A percentile compares a stretch with the other conserved stretches of the same genome.
Evolutionary conservation across 2,797 vertebrate genomes (phyloP).

Genomic region (Pantherophis vulpinus): DNA sequence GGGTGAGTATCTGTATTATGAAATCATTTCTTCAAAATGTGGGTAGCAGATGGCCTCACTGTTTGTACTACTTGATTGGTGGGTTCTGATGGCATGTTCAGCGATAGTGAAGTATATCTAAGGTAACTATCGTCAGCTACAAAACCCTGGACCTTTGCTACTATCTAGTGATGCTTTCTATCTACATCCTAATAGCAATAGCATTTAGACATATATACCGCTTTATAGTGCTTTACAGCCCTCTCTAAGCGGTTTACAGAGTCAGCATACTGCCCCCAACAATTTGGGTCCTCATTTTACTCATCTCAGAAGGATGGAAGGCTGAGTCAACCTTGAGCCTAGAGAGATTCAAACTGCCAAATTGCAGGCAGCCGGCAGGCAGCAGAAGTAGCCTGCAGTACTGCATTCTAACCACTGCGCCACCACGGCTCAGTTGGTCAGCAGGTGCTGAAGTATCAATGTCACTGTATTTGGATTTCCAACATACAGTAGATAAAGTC

Average conservation of each 20-base stretch:
- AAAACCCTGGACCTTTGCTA: not conserved
- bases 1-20: not conserved
- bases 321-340: no score
- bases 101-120: not conserved
- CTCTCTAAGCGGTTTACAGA: no score
- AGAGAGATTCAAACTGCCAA: no score
- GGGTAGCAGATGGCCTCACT: not conserved
- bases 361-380: no score
- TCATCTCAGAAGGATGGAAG: no score
- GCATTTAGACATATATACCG: no score
- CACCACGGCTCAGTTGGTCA: not conserved
- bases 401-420: no score
- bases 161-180: not conserved
- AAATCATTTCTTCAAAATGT: not conserved
- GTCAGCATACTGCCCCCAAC: no score
- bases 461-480: not conserved
- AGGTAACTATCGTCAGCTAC: not conserved
- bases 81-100: not conserved
- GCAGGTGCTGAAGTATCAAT: not conserved
- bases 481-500: not conserved
- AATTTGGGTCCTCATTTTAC: no score
- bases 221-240: no score
- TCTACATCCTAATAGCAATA: not conserved
- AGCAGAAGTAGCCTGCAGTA: no score
- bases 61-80: not conserved